These are phyloP conservation scores for Mormyrops boulengeri DNA, from an alignment of 2,797 vertebrate genomes.

Conservation along the genomic window DNA sequence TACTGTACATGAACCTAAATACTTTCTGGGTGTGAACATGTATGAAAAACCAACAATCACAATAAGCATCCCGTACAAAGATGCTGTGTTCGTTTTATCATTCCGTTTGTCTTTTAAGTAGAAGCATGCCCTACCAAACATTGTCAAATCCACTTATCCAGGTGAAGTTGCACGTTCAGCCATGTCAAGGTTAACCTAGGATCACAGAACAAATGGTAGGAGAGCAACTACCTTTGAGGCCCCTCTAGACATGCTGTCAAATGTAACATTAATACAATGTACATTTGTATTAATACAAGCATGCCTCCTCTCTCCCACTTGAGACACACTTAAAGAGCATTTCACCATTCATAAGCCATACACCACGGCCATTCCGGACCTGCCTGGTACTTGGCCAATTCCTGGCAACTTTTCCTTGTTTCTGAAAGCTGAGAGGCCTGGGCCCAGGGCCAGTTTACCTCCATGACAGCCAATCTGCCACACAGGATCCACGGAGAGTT, in stretches of 20 bases:
- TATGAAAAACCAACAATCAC: neutral
- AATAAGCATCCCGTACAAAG: neutral
- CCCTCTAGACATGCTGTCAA: neutral
- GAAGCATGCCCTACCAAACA: neutral
- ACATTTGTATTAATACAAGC: neutral
- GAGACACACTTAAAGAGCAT: neutral
- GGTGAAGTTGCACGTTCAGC: neutral
- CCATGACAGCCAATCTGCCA: conserved; percentile 6
- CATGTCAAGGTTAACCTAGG: neutral
- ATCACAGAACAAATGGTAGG: neutral
- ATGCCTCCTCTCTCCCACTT: neutral
- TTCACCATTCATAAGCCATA: neutral
- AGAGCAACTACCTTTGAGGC: neutral
- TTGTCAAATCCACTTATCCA: neutral
- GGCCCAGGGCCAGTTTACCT: conserved; percentile 10
- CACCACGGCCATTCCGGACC: neutral
- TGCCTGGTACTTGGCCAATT: neutral
- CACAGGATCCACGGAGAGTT: neutral
- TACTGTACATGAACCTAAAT: neutral
- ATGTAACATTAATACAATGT: neutral
- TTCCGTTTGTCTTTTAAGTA: neutral
- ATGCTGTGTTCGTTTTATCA: neutral
- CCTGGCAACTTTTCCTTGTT: neutral
- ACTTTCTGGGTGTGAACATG: neutral
- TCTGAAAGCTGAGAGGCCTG: neutral